A percentile compares a stretch with the other conserved stretches of the same genome.
Conservation (phyloP, 2,797 vertebrate species). For the Diplodus sargus region DNA sequence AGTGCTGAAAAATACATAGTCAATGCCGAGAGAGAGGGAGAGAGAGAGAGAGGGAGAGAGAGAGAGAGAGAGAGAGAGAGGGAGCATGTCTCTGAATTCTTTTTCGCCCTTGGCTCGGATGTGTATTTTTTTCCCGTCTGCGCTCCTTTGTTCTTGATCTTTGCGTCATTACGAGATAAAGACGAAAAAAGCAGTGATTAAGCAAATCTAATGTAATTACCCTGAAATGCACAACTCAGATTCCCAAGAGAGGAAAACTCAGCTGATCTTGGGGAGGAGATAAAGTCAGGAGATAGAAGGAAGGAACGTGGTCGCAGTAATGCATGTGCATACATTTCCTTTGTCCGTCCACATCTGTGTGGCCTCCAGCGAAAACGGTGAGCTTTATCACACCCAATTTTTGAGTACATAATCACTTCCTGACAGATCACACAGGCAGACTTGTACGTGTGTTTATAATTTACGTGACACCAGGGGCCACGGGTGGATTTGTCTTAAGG, state of each 20-base stretch:
- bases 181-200: constrained; percentile 65
- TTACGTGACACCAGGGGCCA: constrained; percentile 61
- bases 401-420: constrained; percentile 48
- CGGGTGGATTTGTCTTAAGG: constrained; percentile 48
- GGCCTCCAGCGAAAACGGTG: constrained; percentile 27
- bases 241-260: constrained; percentile 53
- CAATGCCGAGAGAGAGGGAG: constrained; percentile 48
- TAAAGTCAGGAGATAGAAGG: constrained; percentile 46
- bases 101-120: constrained; percentile 65
- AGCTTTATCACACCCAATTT: constrained; percentile 20
- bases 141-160: constrained; percentile 58
- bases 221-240: constrained; percentile 62
- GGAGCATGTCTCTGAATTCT: constrained; percentile 37
- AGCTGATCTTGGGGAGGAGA: constrained; percentile 63
- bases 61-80: constrained; percentile 44
- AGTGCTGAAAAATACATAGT: constrained; percentile 69
- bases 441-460: constrained; percentile 62
- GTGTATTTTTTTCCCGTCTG: constrained; percentile 22
- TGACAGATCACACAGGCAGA: constrained; percentile 50
- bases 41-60: constrained; percentile 40
- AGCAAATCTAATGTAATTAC: constrained; percentile 74
- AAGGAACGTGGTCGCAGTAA: constrained; percentile 28
- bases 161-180: constrained; percentile 69
- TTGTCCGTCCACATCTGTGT: constrained; percentile 59
- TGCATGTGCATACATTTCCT: constrained; percentile 56